Evolutionary conservation across 2,113 vertebrate species (phyloP), one percentile per base, ranked within the genome.

Genomic region (Otolemur garnettii): DNA sequence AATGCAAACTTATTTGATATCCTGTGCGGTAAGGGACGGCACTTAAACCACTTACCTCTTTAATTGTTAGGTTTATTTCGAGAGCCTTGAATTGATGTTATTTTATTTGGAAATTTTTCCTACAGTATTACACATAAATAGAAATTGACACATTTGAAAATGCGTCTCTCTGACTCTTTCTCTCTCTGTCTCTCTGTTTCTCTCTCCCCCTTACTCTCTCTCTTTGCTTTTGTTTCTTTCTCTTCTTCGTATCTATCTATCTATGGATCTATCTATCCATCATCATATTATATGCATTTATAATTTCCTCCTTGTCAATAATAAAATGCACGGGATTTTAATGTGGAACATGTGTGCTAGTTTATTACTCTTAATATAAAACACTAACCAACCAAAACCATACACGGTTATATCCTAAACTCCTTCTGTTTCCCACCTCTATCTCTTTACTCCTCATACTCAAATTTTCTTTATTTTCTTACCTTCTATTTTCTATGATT

Each of bases 61-160:
- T 78, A n/a, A 71, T 78, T 90, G 15, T 88, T 92, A 66, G 19
- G 35, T 82, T 71, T 90, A 64, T 26, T 79, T 85, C 79, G 55
- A 93, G 18, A 78, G 7, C 0, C 30, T 91, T 93, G 62, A 81
- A 42, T 62, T 94, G 26, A 89, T 91, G 91, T 86, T 84, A 79
- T 22, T 87, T 68, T 24, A 74, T 86, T 96, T 94, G 75, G 83
- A 86, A 91, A 91, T 96, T 96, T 96, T 14, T 87, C 35, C 77
- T 87, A 96, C 0, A 89, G 3, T 30, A 93, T 68, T 21, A 82
- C 33, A 87, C 14, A 28, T 53, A 69, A 84, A 68, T 57, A 66
- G 83, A 94, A 94, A 85, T 88, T 45, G 19, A 84, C 2, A 53
- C 14, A n/a, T 75, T 79, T 94, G 59, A 91, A 72, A 68, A 71